A percentile compares a stretch with the other conserved stretches of the same genome.
Conservation (phyloP, 2,113 vertebrate species). For the Microtus montanus region DNA sequence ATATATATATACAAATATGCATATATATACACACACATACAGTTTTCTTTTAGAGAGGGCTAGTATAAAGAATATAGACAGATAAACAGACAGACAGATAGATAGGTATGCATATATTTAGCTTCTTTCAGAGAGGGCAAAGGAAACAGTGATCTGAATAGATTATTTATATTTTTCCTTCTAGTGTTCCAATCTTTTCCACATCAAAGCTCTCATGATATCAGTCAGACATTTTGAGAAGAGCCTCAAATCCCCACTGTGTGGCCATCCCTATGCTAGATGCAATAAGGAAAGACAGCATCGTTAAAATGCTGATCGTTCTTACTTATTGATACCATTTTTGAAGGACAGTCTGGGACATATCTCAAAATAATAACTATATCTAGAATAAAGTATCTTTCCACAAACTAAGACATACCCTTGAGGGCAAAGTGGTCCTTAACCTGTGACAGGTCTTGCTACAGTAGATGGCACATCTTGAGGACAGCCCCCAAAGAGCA, state of each 20-base stretch:
- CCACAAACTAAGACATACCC: not conserved
- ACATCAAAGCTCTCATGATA: not conserved
- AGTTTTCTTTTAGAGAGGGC: not conserved
- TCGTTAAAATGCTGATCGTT: not conserved
- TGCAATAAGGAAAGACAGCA: not conserved
- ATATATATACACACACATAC: no score
- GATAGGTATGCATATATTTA: not conserved
- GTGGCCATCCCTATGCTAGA: not conserved
- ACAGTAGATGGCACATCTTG: not conserved
- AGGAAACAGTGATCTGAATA: conserved; percentile 18
- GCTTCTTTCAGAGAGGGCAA: conserved; percentile 7
- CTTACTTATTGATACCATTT: not conserved
- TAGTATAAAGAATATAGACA: not conserved
- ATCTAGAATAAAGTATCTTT: conserved; percentile 44
- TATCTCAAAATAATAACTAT: not conserved
- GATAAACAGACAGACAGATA: not conserved
- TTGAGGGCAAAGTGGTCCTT: not conserved
- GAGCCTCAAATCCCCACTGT: not conserved
- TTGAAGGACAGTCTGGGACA: not conserved
- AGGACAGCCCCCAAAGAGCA: not conserved
- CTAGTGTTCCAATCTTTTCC: not conserved
- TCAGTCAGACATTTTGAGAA: not conserved
- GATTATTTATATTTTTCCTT: not conserved
- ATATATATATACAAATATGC: not conserved
- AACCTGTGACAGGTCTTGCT: not conserved